Percentiles rank a stretch among this genome's conserved stretches.
These are phyloP conservation scores for Drosophila ironensis DNA, from an alignment of 1,140 invertebrate genomes.

Conservation along the genomic window DNA sequence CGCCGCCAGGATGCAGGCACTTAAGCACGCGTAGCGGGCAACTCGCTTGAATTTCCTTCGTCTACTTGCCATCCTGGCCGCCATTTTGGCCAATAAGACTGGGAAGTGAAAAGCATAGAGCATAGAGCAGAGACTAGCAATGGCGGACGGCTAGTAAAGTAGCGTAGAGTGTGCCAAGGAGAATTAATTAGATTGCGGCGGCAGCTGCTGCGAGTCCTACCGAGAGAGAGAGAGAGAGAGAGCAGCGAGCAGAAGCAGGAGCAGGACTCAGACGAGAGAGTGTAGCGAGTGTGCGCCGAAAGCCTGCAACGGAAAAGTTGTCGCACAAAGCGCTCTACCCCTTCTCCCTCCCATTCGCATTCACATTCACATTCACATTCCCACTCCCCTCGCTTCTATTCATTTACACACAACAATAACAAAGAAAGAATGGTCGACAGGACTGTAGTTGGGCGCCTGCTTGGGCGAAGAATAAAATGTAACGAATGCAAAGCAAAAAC, in stretches of 20 bases:
- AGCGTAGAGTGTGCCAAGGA: slow-evolving; percentile 43
- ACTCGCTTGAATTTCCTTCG: slow-evolving; percentile 2
- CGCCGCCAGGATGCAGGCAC: slow-evolving; percentile 8
- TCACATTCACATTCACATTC: too few species aligned
- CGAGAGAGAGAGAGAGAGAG: too few species aligned
- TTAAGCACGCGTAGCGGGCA: slow-evolving; percentile 51
- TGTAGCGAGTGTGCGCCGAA: slow-evolving; percentile 54
- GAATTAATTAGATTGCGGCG: slow-evolving; percentile 76
- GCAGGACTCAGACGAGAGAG: slow-evolving; percentile 8
- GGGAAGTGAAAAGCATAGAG: slow-evolving; percentile 50
- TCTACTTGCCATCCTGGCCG: slow-evolving; percentile 48
- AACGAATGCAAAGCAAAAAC: slow-evolving; percentile 60
- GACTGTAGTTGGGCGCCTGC: slow-evolving; percentile 26
- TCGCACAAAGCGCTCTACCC: slow-evolving; percentile 21
- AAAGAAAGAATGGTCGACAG: slow-evolving; percentile 31
- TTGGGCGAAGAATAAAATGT: slow-evolving; percentile 50
- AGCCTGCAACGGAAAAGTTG: slow-evolving; percentile 35
- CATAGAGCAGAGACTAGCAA: slow-evolving; percentile 42
- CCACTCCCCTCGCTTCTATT: slow-evolving; percentile 18
- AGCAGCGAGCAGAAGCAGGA: slow-evolving; percentile 48
- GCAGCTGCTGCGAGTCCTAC: slow-evolving; percentile 66
- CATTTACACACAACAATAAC: slow-evolving; percentile 25
- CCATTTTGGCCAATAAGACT: slow-evolving; percentile 44
- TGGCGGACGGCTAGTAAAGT: slow-evolving; percentile 38
- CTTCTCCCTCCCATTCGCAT: background rate